phyloP scores from a whole-genome alignment of 2,113 vertebrate species.

The Petrocephalus zakoni region DNA sequence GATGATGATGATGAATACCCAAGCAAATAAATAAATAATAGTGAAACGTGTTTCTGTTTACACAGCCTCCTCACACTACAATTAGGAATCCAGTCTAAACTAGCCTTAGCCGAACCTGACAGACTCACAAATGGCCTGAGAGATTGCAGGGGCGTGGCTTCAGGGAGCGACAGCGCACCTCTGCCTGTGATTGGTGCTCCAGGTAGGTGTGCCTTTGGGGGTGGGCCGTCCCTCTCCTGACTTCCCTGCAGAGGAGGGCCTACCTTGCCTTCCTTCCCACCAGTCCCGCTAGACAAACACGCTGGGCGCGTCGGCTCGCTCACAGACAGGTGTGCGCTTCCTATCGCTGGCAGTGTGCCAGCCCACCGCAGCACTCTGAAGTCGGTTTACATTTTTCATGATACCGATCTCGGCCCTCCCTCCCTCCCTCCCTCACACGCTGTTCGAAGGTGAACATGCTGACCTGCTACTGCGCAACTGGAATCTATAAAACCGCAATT shows the following conservation, averaged over 20 bases:
- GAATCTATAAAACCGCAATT: not conserved
- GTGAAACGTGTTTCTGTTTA: not conserved
- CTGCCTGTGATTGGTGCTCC: not conserved
- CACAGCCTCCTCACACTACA: not conserved
- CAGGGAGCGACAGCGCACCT: not conserved
- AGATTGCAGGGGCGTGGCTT: not conserved
- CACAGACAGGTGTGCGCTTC: not conserved
- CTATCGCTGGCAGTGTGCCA: not conserved
- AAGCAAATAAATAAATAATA: not conserved
- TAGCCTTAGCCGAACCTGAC: not conserved
- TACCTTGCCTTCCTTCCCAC: not conserved
- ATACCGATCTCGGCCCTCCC: not conserved
- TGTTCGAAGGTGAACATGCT: not conserved
- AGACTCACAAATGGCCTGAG: not conserved
- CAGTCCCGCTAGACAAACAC: not conserved
- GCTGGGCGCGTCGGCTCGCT: not conserved
- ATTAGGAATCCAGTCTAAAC: slow-evolving; percentile 9
- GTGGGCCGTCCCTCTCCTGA: not conserved
- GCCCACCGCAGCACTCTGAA: not conserved
- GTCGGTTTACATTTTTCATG: not conserved
- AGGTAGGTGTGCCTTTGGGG: not conserved
- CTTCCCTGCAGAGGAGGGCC: not conserved
- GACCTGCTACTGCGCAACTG: not conserved
- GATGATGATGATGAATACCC: not conserved
- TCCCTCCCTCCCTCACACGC: not conserved